phyloP scores from a whole-genome alignment of 2,113 vertebrate genomes.

The Tapirus terrestris region DNA sequence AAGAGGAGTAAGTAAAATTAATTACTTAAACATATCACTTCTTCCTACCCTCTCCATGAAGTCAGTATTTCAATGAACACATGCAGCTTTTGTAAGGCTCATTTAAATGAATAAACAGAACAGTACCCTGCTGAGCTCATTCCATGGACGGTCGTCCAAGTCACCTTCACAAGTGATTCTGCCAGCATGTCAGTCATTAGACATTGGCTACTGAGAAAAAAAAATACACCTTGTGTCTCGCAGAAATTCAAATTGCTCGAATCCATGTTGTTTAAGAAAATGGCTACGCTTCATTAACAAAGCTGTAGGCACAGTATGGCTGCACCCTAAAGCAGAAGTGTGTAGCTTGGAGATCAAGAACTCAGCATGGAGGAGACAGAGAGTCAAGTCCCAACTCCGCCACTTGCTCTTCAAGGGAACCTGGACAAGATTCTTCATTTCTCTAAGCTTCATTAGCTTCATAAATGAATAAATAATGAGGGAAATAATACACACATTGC shows the following conservation, averaged over 20 bases:
- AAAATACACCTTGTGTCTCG: background rate
- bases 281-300: background rate
- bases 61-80: background rate
- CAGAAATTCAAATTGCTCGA: background rate
- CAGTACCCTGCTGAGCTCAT: background rate
- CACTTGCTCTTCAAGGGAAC: background rate
- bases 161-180: background rate
- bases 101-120: background rate
- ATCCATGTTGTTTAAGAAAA: background rate
- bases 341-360: background rate
- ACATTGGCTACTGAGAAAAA: background rate
- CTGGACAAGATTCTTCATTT: background rate
- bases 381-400: background rate
- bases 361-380: background rate
- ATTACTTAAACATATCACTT: background rate
- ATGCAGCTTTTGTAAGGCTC: background rate
- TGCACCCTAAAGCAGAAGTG: background rate
- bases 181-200: background rate
- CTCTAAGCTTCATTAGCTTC: background rate
- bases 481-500: background rate
- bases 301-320: background rate
- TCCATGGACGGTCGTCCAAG: background rate
- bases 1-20: constrained; percentile 12
- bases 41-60: background rate
- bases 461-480: background rate